phyloP scores from a whole-genome alignment of 2,113 vertebrate genomes.

The Serinus canaria region DNA sequence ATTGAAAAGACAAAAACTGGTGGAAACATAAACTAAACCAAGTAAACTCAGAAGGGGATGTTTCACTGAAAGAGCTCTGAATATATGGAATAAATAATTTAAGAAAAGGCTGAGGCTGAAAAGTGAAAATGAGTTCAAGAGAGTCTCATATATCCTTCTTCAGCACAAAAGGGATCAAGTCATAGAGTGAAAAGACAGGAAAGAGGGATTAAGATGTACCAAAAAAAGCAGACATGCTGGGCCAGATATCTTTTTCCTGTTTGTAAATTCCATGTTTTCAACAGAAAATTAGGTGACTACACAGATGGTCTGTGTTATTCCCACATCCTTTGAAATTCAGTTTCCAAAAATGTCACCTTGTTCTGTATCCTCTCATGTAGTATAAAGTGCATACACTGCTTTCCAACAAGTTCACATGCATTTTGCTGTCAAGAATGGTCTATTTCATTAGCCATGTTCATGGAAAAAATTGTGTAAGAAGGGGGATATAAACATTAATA shows the following conservation, averaged over 20 bases:
- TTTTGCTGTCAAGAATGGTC: neutral
- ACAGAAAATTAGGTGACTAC: neutral
- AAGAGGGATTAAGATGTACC: slow-evolving; percentile 16
- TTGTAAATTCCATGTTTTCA: slow-evolving; percentile 33
- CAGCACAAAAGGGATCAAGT: neutral
- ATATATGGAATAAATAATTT: neutral
- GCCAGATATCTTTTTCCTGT: neutral
- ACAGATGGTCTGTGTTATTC: slow-evolving; percentile 56
- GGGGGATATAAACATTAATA: neutral
- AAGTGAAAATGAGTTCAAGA: slow-evolving; percentile 2
- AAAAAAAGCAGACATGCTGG: neutral
- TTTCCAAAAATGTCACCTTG: slow-evolving; percentile 52
- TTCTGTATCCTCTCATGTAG: neutral
- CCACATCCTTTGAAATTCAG: slow-evolving; percentile 37
- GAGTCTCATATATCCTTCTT: neutral
- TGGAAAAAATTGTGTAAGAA: neutral
- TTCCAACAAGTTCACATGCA: neutral
- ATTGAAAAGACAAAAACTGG: neutral
- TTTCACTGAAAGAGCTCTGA: neutral
- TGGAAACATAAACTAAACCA: neutral
- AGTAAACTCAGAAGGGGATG: neutral
- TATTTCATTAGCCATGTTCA: neutral
- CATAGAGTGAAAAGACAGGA: neutral
- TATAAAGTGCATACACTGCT: neutral
- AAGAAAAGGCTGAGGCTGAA: neutral